Evolutionary conservation across 2,113 vertebrate species (phyloP).

Genomic region (Phocoena sinus): DNA sequence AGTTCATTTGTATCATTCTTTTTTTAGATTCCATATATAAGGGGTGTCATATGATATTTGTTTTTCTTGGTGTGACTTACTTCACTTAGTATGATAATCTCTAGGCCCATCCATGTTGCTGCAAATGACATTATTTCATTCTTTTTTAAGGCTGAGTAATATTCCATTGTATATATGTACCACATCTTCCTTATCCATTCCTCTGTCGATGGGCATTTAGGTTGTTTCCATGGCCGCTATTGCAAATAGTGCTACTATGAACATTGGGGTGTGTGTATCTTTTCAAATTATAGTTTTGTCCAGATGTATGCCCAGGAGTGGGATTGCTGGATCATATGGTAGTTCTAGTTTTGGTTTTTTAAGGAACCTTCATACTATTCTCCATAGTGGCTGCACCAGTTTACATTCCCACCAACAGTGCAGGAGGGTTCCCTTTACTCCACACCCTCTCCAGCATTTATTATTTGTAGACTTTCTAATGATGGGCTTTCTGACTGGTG

Average conservation of each 20-base stretch:
- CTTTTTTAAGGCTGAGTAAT: background rate
- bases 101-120: background rate
- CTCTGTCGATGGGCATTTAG: background rate
- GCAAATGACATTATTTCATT: background rate
- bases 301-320: background rate
- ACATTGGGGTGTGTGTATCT: background rate
- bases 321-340: too few relatives aligned
- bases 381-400: background rate
- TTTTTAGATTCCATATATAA: background rate
- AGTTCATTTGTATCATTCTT: background rate
- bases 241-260: background rate
- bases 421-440: background rate
- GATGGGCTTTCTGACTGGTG: background rate
- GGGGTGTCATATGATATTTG: background rate
- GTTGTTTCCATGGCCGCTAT: background rate
- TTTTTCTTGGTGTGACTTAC: background rate
- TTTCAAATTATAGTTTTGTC: background rate
- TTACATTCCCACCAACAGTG: background rate
- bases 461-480: background rate
- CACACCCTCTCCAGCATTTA: background rate
- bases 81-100: background rate
- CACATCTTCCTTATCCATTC: background rate
- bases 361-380: background rate
- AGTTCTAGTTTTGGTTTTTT: background rate
- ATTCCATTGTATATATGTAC: background rate